A percentile compares a stretch with the other conserved stretches of the same genome.
Evolutionary conservation across 2,888 invertebrate species (phyloP).

Genomic region (Leptopilina syphax): DNA sequence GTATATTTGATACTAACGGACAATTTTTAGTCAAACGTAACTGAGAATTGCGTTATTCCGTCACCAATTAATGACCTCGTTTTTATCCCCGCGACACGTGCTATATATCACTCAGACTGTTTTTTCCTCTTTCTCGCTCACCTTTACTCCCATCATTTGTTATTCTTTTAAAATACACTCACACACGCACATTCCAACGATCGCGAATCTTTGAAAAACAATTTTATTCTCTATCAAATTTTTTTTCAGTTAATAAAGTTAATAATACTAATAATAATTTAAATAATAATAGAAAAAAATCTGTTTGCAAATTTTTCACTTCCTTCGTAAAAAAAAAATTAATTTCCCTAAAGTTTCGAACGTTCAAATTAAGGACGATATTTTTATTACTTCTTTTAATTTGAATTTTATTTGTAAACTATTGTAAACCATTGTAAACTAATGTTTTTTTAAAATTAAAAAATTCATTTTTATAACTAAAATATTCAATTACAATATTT

Average conservation of each 20-base stretch:
- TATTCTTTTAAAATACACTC: slow-evolving; percentile 21
- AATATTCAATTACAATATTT: too few species aligned
- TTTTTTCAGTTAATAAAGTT: neutral
- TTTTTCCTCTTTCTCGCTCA: slow-evolving; percentile 8
- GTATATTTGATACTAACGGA: slow-evolving; percentile 3
- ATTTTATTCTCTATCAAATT: slow-evolving; percentile 4
- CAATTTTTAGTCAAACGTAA: slow-evolving; percentile 2
- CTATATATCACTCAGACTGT: slow-evolving; percentile 10
- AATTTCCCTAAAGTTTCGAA: too few species aligned
- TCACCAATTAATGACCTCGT: slow-evolving; percentile 32
- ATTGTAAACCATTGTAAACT: too few species aligned
- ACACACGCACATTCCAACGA: neutral
- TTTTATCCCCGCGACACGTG: slow-evolving; percentile 20
- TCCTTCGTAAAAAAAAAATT: too few species aligned
- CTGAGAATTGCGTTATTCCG: slow-evolving; percentile 27
- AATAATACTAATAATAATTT: neutral
- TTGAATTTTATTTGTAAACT: too few species aligned
- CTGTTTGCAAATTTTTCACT: neutral
- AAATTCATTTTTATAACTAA: too few species aligned
- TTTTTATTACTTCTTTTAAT: too few species aligned
- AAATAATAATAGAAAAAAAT: neutral
- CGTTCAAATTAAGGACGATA: too few species aligned
- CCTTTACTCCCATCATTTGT: slow-evolving; percentile 3
- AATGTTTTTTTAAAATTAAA: too few species aligned
- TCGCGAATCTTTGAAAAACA: neutral